Evolutionary conservation across 2,888 invertebrate genomes (phyloP), one percentile per base, ranked within the genome.

Genomic region (Eilema depressum): DNA sequence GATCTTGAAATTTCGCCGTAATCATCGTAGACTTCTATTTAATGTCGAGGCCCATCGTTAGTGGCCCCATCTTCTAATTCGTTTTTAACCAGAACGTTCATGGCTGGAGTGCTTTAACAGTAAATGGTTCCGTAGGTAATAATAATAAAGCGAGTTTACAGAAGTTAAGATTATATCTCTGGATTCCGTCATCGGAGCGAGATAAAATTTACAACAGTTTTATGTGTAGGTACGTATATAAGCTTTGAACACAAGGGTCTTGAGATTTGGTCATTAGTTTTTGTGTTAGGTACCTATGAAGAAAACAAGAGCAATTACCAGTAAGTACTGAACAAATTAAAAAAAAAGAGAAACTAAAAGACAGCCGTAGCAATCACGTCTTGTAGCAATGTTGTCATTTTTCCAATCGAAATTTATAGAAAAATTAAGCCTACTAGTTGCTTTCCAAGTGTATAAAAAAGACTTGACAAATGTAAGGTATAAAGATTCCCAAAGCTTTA

Each of bases 111-210:
- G 53, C 53, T 53, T n/a, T 53, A 53, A 53, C 53, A n/a, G 53
- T 53, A 53, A 53, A 53, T 53, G 53, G 10, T 20, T 53, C 53
- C 8, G 53, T 37, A 57, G 30, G 66, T n/a, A 63, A 56, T 63
- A 65, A 3, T 11, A 26, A 47, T 12, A 74, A 65, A 47, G 8
- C 17, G 23, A 67, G 11, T 53, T 57, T 26, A 68, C 53, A 10
- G 53, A n/a, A 53, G n/a, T 53, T 53, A 20, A 53, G 20, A 53
- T 53, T 53, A 53, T n/a, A 53, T 53, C 53, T 53, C 53, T 53
- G 8, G 53, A 47, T 47, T 47, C 47, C 7, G 47, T 47, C 47
- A 47, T 47, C 20, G 47, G 47, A 47, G 20, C 20, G 47, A 47
- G 47, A 47, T 47, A 47, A 47, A 20, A 47, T 53, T n/a, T n/a